Base-by-base conservation (phyloP, 2,797 vertebrate genomes). In the Arctocebus calabarensis region DNA sequence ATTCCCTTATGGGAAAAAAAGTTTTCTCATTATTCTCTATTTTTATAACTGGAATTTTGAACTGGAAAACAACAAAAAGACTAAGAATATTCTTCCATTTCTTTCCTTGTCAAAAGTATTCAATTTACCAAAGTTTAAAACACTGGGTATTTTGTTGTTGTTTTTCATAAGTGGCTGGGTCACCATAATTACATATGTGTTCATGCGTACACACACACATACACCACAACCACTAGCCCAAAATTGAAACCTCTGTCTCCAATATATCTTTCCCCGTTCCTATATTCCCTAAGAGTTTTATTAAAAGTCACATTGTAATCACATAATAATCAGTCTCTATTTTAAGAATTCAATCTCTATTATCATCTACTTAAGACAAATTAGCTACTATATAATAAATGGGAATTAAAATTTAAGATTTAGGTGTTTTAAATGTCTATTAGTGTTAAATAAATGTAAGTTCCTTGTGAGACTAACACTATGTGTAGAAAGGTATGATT, bases 271-370 rank as follows among this genome's bases (percentile, higher is more conserved):
- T 90, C 48, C 94, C 14, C 20, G n/a, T 91, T 88, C 55, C 29
- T 83, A 88, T 4, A 86, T 25, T 89, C 29, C 48, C 52, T 45
- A 61, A 45, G 37, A 75, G 11, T 45, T 79, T 90, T 85, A 79
- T 78, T 14, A 5, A 52, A 79, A 93, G n/a, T 74, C 20, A 97
- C 29, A 70, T 59, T 79, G 6, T 84, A 96, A 74, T 91, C 43
- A 66, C 14, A 81, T 71, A 83, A 95, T 90, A 78, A 79, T 79
- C 59, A 83, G 73, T 52, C 34, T 94, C 85, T 96, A 84, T 84
- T 86, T 90, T 94, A 95, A 91, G 91, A 96, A 29, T 89, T 95
- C 82, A 89, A 81, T 86, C 73, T 90, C 52, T 87, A 81, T 85
- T 94, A 88, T 81, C 66, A 95, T n/a, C 55, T 75, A 55, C 40